Conservation (phyloP, 2,797 vertebrate species). For the Distichodus sexfasciatus region DNA sequence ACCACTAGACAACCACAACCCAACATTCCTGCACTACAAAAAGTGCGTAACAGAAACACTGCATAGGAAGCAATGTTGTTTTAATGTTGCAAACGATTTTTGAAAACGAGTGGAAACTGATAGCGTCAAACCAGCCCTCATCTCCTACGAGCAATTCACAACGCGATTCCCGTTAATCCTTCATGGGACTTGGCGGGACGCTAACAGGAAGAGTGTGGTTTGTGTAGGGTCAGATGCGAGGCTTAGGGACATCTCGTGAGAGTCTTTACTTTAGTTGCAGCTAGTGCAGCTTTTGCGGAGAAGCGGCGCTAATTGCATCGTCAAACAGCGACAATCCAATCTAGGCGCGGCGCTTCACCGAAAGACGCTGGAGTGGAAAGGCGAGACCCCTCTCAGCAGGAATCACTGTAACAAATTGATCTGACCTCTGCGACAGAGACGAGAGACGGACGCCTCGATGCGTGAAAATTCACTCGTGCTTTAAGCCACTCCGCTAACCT, state of each 20-base stretch:
- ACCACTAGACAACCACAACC: too few species aligned
- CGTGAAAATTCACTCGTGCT: constrained; percentile 50
- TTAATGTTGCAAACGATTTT: too few species aligned
- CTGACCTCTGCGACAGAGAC: constrained; percentile 49
- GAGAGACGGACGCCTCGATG: constrained; percentile 44
- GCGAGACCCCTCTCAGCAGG: constrained; percentile 16
- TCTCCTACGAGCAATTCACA: neutral
- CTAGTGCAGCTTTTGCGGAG: neutral
- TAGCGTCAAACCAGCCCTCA: too few species aligned
- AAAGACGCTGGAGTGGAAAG: neutral
- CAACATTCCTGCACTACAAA: too few species aligned
- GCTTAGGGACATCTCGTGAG: neutral
- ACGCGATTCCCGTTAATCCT: constrained; percentile 3
- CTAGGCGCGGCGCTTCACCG: neutral
- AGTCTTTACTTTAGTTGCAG: neutral
- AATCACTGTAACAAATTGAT: constrained; percentile 48
- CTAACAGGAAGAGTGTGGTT: constrained; percentile 15
- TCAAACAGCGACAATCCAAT: constrained; percentile 14
- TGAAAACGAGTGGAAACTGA: too few species aligned
- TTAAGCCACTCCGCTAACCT: constrained; percentile 44
- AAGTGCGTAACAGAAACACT: too few species aligned
- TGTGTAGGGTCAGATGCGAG: neutral
- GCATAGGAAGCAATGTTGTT: too few species aligned
- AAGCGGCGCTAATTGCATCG: constrained; percentile 34
- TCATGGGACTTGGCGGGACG: constrained; percentile 8